Conservation (phyloP, 2,797 vertebrate species). For the Varecia variegata region DNA sequence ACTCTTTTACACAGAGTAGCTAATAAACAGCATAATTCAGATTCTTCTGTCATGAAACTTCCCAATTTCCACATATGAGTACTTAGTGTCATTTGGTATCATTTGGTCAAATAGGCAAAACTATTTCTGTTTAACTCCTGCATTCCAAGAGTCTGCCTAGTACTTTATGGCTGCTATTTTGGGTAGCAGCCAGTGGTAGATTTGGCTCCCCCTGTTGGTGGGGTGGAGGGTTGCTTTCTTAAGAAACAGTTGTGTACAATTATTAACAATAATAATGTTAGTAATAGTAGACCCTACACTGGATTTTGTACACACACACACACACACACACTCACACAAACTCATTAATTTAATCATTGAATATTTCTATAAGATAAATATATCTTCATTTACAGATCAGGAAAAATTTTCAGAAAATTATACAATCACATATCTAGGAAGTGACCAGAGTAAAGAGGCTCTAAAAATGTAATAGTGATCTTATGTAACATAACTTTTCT, state of each 20-base stretch:
- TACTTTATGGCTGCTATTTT: background rate
- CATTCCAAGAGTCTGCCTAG: background rate
- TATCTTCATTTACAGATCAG: background rate
- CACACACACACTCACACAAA: background rate
- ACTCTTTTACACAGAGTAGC: background rate
- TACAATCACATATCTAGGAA: background rate
- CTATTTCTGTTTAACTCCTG: background rate
- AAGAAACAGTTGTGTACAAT: background rate
- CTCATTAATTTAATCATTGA: background rate
- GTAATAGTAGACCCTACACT: background rate
- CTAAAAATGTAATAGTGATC: background rate
- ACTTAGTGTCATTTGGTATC: background rate
- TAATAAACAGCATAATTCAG: background rate
- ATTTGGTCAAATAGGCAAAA: background rate
- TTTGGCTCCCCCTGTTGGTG: background rate
- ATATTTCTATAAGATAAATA: background rate
- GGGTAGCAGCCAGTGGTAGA: background rate
- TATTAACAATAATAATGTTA: background rate
- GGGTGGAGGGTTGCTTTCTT: background rate
- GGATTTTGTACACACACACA: background rate
- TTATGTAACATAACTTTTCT: background rate
- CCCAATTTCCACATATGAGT: background rate
- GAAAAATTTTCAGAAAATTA: background rate
- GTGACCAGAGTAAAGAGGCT: background rate
- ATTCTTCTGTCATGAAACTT: background rate